Conservation (phyloP, 23 tunicate genomes). For the Botrylloides violaceus region DNA sequence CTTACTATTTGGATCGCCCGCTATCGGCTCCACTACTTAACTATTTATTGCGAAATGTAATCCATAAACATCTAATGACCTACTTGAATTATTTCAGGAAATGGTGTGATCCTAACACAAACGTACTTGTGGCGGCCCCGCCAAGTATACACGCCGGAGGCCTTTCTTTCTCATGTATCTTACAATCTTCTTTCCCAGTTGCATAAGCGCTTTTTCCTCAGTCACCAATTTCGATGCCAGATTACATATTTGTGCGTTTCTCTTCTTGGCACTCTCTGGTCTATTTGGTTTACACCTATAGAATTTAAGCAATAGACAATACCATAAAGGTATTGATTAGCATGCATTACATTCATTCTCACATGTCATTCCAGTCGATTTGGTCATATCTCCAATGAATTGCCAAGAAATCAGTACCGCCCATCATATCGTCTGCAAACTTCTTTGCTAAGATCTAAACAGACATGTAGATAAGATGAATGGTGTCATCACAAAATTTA, state of each 20-base stretch:
- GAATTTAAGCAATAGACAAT: background rate
- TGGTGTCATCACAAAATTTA: too few species aligned
- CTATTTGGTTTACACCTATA: slow-evolving; percentile 83
- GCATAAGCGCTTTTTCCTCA: slow-evolving; percentile 33
- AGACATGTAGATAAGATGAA: too few species aligned
- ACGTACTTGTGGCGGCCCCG: slow-evolving; percentile 81
- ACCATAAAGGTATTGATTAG: background rate
- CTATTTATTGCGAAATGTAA: too few species aligned
- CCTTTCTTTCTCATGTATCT: slow-evolving; percentile 30
- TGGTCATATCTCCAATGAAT: slow-evolving; percentile 91
- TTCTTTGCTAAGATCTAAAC: slow-evolving; percentile 60
- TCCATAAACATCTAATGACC: too few species aligned
- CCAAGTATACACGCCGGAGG: slow-evolving; percentile 36
- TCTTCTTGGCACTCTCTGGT: slow-evolving; percentile 69
- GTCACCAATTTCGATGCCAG: slow-evolving; percentile 40
- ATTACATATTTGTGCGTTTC: slow-evolving; percentile 78
- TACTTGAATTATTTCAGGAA: too few species aligned
- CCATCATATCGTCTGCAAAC: slow-evolving; percentile 34
- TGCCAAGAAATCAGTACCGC: slow-evolving; percentile 38
- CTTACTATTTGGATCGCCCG: too few species aligned
- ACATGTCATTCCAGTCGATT: slow-evolving; percentile 94
- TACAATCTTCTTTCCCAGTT: slow-evolving; percentile 24
- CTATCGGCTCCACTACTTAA: too few species aligned
- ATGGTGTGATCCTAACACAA: too few species aligned
- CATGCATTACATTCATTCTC: slow-evolving; percentile 10